These are phyloP conservation scores for Suillia variegata DNA, from an alignment of 2,888 invertebrate species.

Conservation along the genomic window DNA sequence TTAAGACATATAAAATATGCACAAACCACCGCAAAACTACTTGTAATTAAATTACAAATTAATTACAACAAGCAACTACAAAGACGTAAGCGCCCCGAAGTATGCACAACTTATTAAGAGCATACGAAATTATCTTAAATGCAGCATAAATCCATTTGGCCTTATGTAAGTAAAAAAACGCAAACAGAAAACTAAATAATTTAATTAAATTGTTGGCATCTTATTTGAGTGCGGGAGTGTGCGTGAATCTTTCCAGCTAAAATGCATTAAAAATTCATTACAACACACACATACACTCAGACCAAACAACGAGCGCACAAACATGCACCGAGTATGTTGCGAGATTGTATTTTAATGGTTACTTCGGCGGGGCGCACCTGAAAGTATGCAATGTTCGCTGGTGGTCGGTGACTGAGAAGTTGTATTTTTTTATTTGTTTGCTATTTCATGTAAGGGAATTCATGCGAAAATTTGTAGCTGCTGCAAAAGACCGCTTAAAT, in stretches of 20 bases:
- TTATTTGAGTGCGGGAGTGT: neutral
- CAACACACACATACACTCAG: slow-evolving; percentile 6
- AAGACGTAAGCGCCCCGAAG: neutral
- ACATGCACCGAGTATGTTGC: too few species aligned
- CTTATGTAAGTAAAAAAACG: too few species aligned
- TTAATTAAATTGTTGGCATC: slow-evolving; percentile 16
- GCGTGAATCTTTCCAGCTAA: slow-evolving; percentile 11
- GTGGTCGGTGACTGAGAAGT: too few species aligned
- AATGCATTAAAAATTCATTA: slow-evolving; percentile 26
- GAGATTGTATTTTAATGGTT: too few species aligned
- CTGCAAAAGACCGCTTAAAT: too few species aligned
- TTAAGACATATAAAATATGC: neutral
- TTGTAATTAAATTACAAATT: neutral
- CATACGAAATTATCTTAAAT: neutral
- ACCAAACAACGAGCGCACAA: neutral
- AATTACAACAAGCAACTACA: neutral
- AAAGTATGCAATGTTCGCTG: too few species aligned
- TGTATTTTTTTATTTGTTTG: too few species aligned
- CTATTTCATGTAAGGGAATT: too few species aligned
- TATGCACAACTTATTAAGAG: neutral
- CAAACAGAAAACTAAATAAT: too few species aligned
- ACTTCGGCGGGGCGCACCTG: too few species aligned
- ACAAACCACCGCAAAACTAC: neutral
- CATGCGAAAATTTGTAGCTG: too few species aligned
- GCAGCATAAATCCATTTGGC: too few species aligned